A percentile compares a stretch with the other conserved stretches of the same genome.
phyloP scores from a whole-genome alignment of 2,888 invertebrate genomes.

The Caenorhabditis parvicauda region DNA sequence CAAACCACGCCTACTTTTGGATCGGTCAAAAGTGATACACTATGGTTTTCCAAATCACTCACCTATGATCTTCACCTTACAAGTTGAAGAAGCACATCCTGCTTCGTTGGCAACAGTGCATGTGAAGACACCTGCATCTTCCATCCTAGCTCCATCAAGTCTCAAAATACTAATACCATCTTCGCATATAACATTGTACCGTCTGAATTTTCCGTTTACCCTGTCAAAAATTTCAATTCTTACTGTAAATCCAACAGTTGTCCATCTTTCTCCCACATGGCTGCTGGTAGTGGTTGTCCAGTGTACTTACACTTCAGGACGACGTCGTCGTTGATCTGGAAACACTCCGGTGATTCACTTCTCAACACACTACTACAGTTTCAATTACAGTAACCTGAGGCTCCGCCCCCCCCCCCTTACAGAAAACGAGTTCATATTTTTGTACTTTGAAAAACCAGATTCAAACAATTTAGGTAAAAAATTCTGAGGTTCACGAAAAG shows the following conservation, averaged over 20 bases:
- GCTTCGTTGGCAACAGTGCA: slow-evolving; percentile 80
- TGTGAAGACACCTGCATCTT: slow-evolving; percentile 77
- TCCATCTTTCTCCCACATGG: slow-evolving; percentile 48
- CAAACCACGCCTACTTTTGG: too few relatives aligned
- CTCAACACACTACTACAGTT: too few relatives aligned
- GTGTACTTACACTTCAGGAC: slow-evolving; percentile 38
- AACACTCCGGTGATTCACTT: too few relatives aligned
- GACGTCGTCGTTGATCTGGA: slow-evolving; percentile 28
- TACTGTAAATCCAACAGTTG: slow-evolving; percentile 33
- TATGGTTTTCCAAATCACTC: too few relatives aligned
- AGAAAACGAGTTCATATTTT: too few relatives aligned
- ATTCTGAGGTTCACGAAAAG: too few relatives aligned
- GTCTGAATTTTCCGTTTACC: slow-evolving; percentile 19
- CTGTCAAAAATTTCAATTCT: not conserved
- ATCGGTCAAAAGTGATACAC: not conserved
- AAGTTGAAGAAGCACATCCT: slow-evolving; percentile 75
- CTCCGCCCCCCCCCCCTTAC: too few relatives aligned
- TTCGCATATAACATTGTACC: slow-evolving; percentile 50
- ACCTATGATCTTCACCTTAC: slow-evolving; percentile 42
- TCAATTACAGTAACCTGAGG: not conserved
- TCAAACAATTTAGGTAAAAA: too few relatives aligned
- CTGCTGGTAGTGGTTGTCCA: slow-evolving; percentile 47
- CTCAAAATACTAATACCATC: slow-evolving; percentile 53
- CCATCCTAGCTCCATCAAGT: slow-evolving; percentile 68
- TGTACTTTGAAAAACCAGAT: not conserved